Evolutionary conservation across 2,797 vertebrate genomes (phyloP).

Genomic region (Sebastes elongatus): DNA sequence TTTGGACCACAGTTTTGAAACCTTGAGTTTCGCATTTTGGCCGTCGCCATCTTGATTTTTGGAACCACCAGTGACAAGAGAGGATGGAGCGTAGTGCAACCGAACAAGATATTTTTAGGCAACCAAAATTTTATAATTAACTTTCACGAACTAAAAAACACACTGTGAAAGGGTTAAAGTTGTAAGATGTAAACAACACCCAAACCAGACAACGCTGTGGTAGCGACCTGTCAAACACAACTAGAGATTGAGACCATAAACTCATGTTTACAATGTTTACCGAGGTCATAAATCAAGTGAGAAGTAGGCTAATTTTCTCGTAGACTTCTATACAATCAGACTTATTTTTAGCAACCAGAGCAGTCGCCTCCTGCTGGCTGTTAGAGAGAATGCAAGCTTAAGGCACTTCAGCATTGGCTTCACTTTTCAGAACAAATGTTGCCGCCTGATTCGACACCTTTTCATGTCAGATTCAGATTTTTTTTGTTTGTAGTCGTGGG

Average conservation of each 20-base stretch:
- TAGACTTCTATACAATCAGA: background rate
- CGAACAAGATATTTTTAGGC: background rate
- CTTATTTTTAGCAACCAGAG: background rate
- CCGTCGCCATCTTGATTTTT: background rate
- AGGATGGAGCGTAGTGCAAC: background rate
- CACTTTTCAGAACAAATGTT: too few species aligned
- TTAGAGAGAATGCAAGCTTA: too few species aligned
- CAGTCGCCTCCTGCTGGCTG: rapidly evolving
- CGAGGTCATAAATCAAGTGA: background rate
- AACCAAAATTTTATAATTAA: background rate
- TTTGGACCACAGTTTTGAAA: background rate
- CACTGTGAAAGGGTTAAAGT: background rate
- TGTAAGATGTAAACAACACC: background rate
- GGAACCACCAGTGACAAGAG: background rate
- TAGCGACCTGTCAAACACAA: background rate
- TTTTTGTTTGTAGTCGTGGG: too few species aligned
- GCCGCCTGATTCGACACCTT: too few species aligned
- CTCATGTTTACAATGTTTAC: background rate
- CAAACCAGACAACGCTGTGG: background rate
- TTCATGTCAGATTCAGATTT: too few species aligned
- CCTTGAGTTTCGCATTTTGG: background rate
- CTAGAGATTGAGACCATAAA: background rate
- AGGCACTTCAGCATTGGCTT: too few species aligned
- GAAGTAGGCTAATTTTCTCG: background rate
- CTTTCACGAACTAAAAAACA: background rate